Base-by-base conservation (phyloP, 2,113 vertebrate species). In the Loxodonta africana region DNA sequence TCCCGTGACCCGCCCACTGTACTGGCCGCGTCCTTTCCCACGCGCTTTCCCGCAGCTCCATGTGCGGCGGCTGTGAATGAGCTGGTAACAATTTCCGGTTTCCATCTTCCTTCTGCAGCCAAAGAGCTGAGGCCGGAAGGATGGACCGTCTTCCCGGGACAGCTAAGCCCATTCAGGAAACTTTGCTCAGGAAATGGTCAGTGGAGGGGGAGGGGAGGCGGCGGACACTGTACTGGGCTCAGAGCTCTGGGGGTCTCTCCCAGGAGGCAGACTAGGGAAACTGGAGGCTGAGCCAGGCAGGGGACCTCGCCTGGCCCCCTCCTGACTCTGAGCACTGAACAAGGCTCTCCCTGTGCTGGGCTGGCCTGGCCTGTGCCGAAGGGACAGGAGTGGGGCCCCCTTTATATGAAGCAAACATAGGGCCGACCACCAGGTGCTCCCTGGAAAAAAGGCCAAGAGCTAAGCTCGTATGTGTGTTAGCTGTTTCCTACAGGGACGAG, bases 31-130 rank as follows among this genome's bases (percentile, higher is more conserved):
- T 71, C 81, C 83, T 82, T 89, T 93, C 88, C 88, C 93, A 96
- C 30, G 41, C 81, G n/a, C 53, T 60, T 44, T 57, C 57, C 20
- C 15, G 4, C 3, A 28, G 88, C 44, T 62, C 74, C 41, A 26
- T 69, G 78, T 67, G 80, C 0, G 53, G 69, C 14, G 3, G 92
- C 33, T 37, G 62, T 71, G 74, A 94, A 85, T 5, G 90, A 93
- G 89, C 80, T 25, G 77, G 4, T 57, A 95, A 91, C 57, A 2
- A 60, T 46, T 91, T 98, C 97, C 83, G 83, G 96, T 85, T 87
- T 88, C 95, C 83, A 57, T 48, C 53, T 1, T 69, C 90, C 83
- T 48, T 53, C 69, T 4, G 73, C 62, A 81, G 83, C 57, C 83
- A 28, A 74, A 11, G 2, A 74, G 87, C 69, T 1, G 10, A 12